These are phyloP conservation scores for Psilanteris sp. DNA, from an alignment of 1,140 invertebrate species.

Conservation along the genomic window DNA sequence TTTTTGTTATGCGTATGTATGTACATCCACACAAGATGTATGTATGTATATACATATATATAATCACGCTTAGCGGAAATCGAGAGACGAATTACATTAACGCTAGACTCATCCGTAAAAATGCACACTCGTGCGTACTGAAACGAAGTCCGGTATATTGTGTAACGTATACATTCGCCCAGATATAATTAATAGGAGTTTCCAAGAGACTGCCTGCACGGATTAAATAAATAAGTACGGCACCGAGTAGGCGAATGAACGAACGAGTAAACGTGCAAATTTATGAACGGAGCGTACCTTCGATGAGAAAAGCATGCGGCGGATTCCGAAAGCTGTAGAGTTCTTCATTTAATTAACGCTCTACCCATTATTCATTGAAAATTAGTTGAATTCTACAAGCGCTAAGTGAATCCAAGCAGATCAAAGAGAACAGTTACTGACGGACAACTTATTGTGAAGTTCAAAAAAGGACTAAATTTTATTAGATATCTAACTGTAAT, in stretches of 20 bases:
- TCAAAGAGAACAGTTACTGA: constrained; percentile 45
- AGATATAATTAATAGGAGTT: constrained; percentile 62
- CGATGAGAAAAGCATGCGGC: constrained; percentile 57
- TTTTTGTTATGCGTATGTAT: no score
- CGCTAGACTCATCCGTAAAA: constrained; percentile 54
- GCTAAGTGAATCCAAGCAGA: constrained; percentile 44
- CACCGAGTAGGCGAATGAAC: constrained; percentile 59
- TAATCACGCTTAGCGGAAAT: constrained; percentile 54
- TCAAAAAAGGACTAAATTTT: constrained; percentile 2
- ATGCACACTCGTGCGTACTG: constrained; percentile 61
- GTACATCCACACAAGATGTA: no score
- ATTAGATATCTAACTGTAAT: no score
- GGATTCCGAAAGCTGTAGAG: constrained; percentile 54
- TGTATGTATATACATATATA: constrained; percentile 46
- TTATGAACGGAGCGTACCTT: constrained; percentile 56
- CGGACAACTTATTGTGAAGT: constrained; percentile 21
- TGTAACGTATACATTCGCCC: constrained; percentile 49
- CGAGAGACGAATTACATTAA: constrained; percentile 61
- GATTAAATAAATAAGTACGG: constrained; percentile 62
- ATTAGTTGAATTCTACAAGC: constrained; percentile 47
- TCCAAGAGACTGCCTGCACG: constrained; percentile 60
- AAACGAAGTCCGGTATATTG: constrained; percentile 60
- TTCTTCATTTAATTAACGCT: constrained; percentile 67
- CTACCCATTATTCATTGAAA: constrained; percentile 63
- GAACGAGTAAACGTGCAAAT: constrained; percentile 61